Evolutionary conservation across 1,140 invertebrate genomes (phyloP), one percentile per base, ranked within the genome.

Genomic region (Eupristina koningsbergeri): DNA sequence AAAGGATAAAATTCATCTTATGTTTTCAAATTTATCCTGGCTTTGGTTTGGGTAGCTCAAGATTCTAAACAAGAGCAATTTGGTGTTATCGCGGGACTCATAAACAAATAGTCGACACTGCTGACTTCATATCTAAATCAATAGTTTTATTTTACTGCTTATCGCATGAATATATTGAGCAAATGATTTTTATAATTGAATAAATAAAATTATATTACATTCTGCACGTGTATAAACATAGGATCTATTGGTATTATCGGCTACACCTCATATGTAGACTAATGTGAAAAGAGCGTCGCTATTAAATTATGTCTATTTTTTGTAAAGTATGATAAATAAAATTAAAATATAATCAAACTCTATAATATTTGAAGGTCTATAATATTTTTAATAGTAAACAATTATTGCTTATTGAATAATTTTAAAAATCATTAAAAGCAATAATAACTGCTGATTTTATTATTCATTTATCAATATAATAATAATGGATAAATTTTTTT

Each of bases 71-170:
- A 26, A 76, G 29, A 82, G 76, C 69, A 53, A 50, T 82, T 82
- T 34, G 39, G 47, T 58, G 39, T 76, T 82, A 82, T 82, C 80
- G 41, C n/a, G n/a, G n/a, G 17, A 0, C 19, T 7, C 64, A 75
- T 67, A 76, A 82, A 82, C 80, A 82, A 82, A 82, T 82, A 58
- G 58, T 31, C 34, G 29, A 61, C 58, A 75, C 7, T 36, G 3
- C 39, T 26, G n/a, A 41, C 41, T 50, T 13, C 71, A 47, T 82
- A 82, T 75, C 80, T 58, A 50, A 82, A 76, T 82, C 73, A 29
- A 8, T 58, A 47, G 39, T 17, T 64, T 82, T 82, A 61, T 82
- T 76, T 82, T 75, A 61, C 71, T 29, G 71, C 11, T 71, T 81
- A 74, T 81, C 69, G 17, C 29, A 39, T 71, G 47, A 67, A 2